These are phyloP conservation scores for Addax nasomaculatus DNA, from an alignment of 2,113 vertebrate genomes.

Conservation along the genomic window DNA sequence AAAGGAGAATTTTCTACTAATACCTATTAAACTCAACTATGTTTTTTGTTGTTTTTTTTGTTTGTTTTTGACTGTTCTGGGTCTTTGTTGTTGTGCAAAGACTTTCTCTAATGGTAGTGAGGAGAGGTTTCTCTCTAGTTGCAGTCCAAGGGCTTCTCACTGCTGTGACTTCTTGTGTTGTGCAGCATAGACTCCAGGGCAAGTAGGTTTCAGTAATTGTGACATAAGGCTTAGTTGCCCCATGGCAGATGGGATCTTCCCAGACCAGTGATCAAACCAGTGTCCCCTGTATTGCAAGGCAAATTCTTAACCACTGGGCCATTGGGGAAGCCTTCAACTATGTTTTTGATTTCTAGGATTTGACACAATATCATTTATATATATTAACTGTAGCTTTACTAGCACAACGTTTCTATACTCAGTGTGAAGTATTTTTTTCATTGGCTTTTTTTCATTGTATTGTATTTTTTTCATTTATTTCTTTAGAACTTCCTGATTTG, in stretches of 20 bases:
- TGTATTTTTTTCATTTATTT: background rate
- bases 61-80: background rate
- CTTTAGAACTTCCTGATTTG: background rate
- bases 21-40: constrained; percentile 84
- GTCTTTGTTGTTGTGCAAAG: background rate
- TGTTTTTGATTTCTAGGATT: constrained; percentile 85
- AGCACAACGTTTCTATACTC: background rate
- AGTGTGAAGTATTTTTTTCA: background rate
- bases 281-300: background rate
- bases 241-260: background rate
- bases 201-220: background rate
- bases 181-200: background rate
- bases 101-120: background rate
- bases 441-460: background rate
- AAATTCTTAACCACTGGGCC: background rate
- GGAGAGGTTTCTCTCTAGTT: background rate
- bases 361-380: constrained; percentile 72
- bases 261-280: background rate
- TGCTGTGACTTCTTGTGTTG: background rate
- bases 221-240: background rate
- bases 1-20: constrained; percentile 85
- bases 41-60: constrained; percentile 69
- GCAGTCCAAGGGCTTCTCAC: background rate
- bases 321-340: constrained; percentile 77
- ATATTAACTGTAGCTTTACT: background rate